phyloP scores from a whole-genome alignment of 37 sponge, comb jelly and placozoan species.

The Chondrosia reniformis region DNA sequence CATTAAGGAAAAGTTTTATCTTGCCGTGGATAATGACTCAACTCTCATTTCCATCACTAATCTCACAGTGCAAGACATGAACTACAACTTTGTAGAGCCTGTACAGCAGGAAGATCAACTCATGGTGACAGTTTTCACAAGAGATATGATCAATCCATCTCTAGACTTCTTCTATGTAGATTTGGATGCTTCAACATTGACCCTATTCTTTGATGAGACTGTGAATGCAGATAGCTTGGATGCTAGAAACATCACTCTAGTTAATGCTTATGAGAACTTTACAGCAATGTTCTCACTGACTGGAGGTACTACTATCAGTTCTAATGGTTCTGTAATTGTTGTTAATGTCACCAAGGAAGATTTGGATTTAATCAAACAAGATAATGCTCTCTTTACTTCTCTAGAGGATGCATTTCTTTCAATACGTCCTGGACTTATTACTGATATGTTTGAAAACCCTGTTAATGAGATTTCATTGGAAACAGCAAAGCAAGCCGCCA shows the following conservation, averaged over 20 bases:
- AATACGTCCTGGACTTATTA: constrained; percentile 47
- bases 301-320: constrained; percentile 53
- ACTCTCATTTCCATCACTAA: constrained; percentile 63
- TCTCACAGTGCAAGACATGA: constrained; percentile 72
- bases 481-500: constrained; percentile 24
- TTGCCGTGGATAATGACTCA: constrained; percentile 55
- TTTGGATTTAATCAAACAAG: constrained; percentile 66
- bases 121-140: constrained; percentile 33
- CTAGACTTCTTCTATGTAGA: constrained; percentile 70
- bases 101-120: constrained; percentile 29
- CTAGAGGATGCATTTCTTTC: constrained; percentile 53
- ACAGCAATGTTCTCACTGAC: constrained; percentile 40
- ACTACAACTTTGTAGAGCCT: constrained; percentile 43
- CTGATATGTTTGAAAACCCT: constrained; percentile 76
- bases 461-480: constrained; percentile 46
- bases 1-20: constrained; percentile 53
- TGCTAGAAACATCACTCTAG: constrained; percentile 30
- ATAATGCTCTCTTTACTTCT: constrained; percentile 40
- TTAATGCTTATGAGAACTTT: constrained; percentile 1
- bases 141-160: constrained; percentile 54
- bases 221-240: constrained; percentile 62
- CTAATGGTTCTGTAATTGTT: constrained; percentile 60
- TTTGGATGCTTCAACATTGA: constrained; percentile 62
- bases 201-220: constrained; percentile 88
- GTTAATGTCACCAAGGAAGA: constrained; percentile 68